Percentiles rank a stretch among this genome's conserved stretches.
phyloP scores from a whole-genome alignment of 2,797 vertebrate genomes.

The Anguilla obscura region DNA sequence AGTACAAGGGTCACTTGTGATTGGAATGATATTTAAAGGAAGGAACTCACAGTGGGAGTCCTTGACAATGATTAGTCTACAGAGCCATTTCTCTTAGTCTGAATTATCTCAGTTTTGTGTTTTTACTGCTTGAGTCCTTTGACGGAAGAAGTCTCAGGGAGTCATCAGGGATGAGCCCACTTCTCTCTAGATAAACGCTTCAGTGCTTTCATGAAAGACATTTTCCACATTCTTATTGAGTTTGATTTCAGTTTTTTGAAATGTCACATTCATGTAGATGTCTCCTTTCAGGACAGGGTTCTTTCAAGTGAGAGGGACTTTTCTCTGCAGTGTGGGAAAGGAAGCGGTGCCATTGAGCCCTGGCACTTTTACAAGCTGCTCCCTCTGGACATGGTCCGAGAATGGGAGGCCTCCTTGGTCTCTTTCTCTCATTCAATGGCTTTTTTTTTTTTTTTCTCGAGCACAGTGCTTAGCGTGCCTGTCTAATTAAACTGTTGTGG shows the following conservation, averaged over 20 bases:
- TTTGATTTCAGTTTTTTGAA: constrained; percentile 17
- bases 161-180: not conserved
- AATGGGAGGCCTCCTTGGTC: constrained; percentile 12
- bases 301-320: constrained; percentile 1
- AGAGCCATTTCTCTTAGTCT: not conserved
- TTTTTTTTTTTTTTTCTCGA: not conserved
- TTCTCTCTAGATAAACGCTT: constrained; percentile 1
- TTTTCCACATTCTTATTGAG: constrained; percentile 17
- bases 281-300: not conserved
- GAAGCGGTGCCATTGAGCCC: constrained; percentile 9
- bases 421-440: constrained; percentile 15
- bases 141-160: not conserved
- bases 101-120: not conserved
- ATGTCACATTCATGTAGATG: constrained; percentile 13
- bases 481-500: constrained; percentile 14
- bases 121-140: not conserved
- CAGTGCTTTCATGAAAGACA: not conserved
- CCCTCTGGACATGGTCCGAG: not conserved
- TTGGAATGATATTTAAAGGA: not conserved
- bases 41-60: not conserved
- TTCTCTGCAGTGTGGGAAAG: constrained; percentile 24
- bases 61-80: not conserved
- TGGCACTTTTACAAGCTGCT: constrained; percentile 25
- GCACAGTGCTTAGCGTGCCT: constrained; percentile 6
- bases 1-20: not conserved